Percentiles rank a stretch among this genome's conserved stretches.
Conservation (phyloP, 2,113 vertebrate genomes). For the Dromas ardeola region DNA sequence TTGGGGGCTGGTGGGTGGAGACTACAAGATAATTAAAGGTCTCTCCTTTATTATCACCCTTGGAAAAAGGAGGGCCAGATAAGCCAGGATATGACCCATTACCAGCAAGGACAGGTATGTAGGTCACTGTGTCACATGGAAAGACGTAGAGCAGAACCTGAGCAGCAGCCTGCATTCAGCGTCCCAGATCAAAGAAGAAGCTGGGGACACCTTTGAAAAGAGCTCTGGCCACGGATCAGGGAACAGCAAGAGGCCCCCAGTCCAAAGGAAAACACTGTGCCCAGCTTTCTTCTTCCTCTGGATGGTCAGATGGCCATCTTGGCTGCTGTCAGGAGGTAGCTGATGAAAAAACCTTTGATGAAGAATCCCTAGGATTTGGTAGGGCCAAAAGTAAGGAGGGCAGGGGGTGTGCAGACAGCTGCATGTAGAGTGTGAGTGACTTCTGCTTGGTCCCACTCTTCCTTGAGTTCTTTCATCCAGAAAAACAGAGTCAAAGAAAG, state of each 20-base stretch:
- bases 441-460: background rate
- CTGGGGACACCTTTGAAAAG: background rate
- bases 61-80: background rate
- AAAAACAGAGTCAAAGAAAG: background rate
- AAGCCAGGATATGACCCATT: background rate
- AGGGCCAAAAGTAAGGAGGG: background rate
- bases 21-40: background rate
- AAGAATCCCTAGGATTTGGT: background rate
- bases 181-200: background rate
- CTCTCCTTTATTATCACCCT: background rate
- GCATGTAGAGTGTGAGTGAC: background rate
- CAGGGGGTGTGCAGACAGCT: background rate
- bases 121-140: constrained; percentile 1
- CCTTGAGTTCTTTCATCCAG: background rate
- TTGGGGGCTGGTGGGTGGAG: background rate
- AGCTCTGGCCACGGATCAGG: background rate
- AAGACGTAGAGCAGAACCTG: background rate
- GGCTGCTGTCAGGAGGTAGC: background rate
- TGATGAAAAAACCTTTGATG: background rate
- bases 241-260: background rate
- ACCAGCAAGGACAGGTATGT: background rate
- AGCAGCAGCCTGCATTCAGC: background rate
- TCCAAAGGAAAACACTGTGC: background rate
- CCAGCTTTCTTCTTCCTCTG: background rate
- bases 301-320: background rate